These are phyloP conservation scores for Ancistrus triradiatus DNA, from an alignment of 2,113 vertebrate species.

Conservation along the genomic window DNA sequence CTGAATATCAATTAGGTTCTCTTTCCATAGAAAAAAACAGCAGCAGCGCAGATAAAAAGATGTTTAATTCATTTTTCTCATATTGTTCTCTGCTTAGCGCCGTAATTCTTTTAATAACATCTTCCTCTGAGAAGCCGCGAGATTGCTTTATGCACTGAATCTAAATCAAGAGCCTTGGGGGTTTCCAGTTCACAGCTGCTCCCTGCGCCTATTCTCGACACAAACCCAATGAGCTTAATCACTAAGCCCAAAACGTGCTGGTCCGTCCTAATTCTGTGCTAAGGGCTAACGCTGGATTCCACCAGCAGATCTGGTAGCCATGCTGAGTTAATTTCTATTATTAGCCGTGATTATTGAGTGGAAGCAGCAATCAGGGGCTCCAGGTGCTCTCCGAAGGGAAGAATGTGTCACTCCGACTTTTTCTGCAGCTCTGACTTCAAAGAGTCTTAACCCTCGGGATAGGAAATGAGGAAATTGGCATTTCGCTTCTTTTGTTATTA, in stretches of 20 bases:
- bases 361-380: not conserved
- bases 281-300: no score
- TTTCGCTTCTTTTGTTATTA: no score
- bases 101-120: slow-evolving; percentile 25
- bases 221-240: not conserved
- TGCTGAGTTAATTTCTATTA: not conserved
- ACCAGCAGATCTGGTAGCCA: not conserved
- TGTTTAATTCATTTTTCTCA: slow-evolving; percentile 15
- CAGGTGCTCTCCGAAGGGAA: not conserved
- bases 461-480: no score
- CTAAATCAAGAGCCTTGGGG: not conserved
- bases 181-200: not conserved
- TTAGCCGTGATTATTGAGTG: slow-evolving; percentile 9
- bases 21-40: no score
- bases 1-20: no score
- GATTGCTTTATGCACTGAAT: not conserved
- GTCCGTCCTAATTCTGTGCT: not conserved
- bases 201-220: not conserved
- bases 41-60: slow-evolving; percentile 17
- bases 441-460: no score
- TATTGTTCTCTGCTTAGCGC: slow-evolving; percentile 11
- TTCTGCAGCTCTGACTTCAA: no score
- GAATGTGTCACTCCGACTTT: no score
- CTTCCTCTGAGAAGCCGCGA: not conserved
- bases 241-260: not conserved